phyloP scores from a whole-genome alignment of 2,113 vertebrate genomes.

The Sceloporus tristichus region DNA sequence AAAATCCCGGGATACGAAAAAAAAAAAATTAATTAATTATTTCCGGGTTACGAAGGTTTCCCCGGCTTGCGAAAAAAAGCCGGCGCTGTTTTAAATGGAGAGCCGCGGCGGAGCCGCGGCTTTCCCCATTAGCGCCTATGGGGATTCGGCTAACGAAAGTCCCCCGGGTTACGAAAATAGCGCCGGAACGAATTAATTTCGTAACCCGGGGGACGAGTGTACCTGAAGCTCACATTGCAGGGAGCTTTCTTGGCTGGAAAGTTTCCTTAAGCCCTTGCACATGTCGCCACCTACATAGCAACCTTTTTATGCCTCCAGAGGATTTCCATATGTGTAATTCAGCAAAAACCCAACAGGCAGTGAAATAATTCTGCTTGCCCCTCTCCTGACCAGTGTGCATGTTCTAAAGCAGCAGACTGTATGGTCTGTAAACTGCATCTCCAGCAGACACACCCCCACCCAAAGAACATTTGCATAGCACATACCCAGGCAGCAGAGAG shows the following conservation, averaged over 20 bases:
- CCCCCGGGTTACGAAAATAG: no score
- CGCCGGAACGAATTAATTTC: no score
- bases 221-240: neutral
- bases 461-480: neutral
- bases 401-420: neutral
- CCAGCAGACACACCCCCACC: no score
- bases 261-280: neutral
- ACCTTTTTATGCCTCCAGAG: neutral
- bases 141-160: no score
- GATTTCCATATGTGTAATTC: neutral
- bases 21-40: no score
- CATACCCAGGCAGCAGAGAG: neutral
- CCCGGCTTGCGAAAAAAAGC: no score
- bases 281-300: neutral
- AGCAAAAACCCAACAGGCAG: neutral
- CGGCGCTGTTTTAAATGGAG: no score
- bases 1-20: no score
- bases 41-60: no score
- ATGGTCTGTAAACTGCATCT: neutral
- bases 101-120: no score
- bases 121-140: no score
- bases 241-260: conserved; percentile 7
- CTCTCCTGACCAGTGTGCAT: neutral
- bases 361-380: neutral
- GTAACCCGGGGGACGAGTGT: no score